Evolutionary conservation across 2,797 vertebrate species (phyloP), one percentile per base, ranked within the genome.

Genomic region (Notamacropus eugenii): DNA sequence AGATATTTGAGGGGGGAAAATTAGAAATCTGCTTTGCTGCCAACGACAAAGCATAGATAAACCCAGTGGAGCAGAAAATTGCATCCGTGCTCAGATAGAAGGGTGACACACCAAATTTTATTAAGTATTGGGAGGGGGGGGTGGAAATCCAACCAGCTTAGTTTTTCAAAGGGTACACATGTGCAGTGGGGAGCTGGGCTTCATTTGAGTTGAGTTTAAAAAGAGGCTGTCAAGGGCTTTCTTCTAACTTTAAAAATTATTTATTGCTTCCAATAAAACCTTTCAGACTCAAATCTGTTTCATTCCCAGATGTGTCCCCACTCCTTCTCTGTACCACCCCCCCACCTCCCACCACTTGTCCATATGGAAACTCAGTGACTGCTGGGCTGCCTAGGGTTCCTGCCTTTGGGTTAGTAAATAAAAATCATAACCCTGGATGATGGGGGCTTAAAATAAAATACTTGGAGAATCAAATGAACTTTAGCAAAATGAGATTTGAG

Each of bases 11-110:
- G 62, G 96, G 6, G 91, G 55, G 50, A 96, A 96, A 97, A 96
- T 96, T 13, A 95, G 54, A 95, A 96, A 95, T 97, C 94, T 98
- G 94, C 97, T 98, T 97, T 96, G 96, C 91, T 56, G 97, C 95
- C 96, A 97, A 97, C 95, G 97, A 92, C 96, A 94, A 96, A 92
- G 96, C 92, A 93, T 97, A 97, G 96, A 97, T 97, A 98, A 98
- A 98, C 95, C 97, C 98, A 98, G 94, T 1, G 91, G 96, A 98
- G 98, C 98, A 98, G 98, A 98, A 98, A 98, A 98, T 97, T 98
- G 97, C 97, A 98, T 98, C 95, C 54, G 93, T 96, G 97, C 96
- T 97, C 95, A 92, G 96, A 90, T 96, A 90, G 97, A 98, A 93
- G 93, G 96, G 91, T 90, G 96, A 94, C 95, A 94, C 93, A 97